Evolutionary conservation across 2,113 vertebrate species (phyloP).

Genomic region (Rhinoptilus africanus): DNA sequence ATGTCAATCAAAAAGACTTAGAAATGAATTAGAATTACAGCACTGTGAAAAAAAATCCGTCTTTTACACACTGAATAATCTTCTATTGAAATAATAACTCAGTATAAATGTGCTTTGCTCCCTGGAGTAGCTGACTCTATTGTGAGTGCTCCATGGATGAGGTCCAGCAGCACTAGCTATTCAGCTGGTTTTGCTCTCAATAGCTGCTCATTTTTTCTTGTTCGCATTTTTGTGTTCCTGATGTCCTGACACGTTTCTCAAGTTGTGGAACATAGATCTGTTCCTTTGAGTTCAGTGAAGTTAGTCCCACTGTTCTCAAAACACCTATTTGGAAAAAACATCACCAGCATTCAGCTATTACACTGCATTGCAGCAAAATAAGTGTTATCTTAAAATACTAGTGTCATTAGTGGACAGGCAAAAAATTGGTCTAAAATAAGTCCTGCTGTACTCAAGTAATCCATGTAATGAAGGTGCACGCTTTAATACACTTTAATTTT

Average conservation of each 20-base stretch:
- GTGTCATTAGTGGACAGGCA: not conserved
- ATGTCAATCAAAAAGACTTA: slow-evolving; percentile 9
- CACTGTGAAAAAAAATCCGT: not conserved
- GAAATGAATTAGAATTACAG: slow-evolving; percentile 19
- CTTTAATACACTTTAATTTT: not conserved
- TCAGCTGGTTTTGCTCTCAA: not conserved
- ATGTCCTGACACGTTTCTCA: not conserved
- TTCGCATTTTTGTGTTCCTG: not conserved
- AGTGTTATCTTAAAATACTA: not conserved
- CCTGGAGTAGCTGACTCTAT: not conserved
- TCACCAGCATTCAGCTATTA: not conserved
- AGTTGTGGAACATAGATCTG: not conserved
- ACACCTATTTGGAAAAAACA: not conserved
- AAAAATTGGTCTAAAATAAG: not conserved
- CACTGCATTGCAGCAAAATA: not conserved
- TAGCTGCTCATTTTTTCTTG: not conserved
- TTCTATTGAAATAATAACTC: not conserved
- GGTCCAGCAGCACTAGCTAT: slow-evolving; percentile 12
- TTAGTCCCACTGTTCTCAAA: no score
- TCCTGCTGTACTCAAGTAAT: not conserved
- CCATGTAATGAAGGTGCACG: not conserved
- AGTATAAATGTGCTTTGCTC: not conserved
- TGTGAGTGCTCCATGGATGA: not conserved
- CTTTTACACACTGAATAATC: not conserved
- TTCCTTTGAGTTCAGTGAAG: not conserved